A percentile compares a stretch with the other conserved stretches of the same genome.
phyloP scores from a whole-genome alignment of 2,797 vertebrate genomes.

The Jordanella pulchra region DNA sequence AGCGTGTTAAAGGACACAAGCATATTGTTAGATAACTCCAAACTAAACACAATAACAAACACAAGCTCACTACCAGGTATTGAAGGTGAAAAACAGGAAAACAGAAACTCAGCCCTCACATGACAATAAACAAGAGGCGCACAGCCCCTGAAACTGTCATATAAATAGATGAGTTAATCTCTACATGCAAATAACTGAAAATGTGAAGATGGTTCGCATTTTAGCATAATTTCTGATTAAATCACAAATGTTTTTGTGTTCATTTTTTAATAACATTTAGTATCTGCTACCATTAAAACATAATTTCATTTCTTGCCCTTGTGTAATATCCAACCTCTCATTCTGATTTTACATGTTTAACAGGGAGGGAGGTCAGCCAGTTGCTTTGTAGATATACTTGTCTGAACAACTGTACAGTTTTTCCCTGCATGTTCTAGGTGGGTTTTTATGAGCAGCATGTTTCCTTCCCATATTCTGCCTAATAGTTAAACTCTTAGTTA shows the following conservation, averaged over 20 bases:
- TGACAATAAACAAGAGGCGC: constrained; percentile 1
- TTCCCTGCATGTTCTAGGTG: background rate
- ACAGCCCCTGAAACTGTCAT: background rate
- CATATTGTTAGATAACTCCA: background rate
- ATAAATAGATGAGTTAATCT: background rate
- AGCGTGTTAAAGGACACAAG: background rate
- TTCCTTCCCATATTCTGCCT: background rate
- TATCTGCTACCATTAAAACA: background rate
- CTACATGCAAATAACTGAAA: background rate
- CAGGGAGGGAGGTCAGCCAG: background rate
- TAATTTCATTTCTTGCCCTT: background rate
- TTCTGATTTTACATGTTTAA: background rate
- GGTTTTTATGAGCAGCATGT: background rate
- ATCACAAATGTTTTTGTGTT: too few relatives aligned
- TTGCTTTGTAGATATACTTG: too few relatives aligned
- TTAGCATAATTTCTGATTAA: too few relatives aligned
- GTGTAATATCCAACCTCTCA: background rate
- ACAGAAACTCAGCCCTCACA: background rate
- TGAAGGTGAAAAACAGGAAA: constrained; percentile 2
- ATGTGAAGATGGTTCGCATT: too few relatives aligned
- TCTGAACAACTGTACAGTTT: background rate
- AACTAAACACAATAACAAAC: background rate
- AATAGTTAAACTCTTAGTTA: too few relatives aligned
- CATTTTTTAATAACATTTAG: too few relatives aligned
- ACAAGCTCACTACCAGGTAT: background rate